Evolutionary conservation across 2,113 vertebrate genomes (phyloP).

Genomic region (Hypocryptadius cinnamomeus): DNA sequence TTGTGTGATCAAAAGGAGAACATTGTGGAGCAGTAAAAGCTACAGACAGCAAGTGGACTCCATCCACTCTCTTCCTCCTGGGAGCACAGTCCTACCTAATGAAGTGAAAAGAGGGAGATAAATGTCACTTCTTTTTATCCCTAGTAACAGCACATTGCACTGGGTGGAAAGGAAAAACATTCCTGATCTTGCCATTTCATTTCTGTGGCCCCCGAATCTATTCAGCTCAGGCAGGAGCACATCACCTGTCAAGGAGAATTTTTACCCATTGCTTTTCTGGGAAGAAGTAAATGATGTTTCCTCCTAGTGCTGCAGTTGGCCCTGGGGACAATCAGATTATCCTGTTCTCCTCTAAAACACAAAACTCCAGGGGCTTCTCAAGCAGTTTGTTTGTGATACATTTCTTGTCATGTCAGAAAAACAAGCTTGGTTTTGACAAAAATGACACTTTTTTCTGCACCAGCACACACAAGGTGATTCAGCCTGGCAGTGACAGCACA

Average conservation of each 20-base stretch:
- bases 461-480: neutral
- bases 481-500: accelerated
- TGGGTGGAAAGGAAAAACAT: neutral
- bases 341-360: neutral
- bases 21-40: neutral
- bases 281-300: neutral
- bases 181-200: neutral
- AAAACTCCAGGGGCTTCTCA: neutral
- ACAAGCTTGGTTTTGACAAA: neutral
- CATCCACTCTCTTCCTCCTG: neutral
- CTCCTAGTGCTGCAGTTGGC: neutral
- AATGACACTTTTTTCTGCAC: neutral
- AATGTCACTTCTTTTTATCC: neutral
- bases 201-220: neutral
- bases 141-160: neutral
- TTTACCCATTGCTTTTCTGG: neutral
- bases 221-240: neutral
- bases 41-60: neutral
- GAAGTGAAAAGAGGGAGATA: neutral
- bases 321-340: neutral
- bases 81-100: neutral
- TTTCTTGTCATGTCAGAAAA: neutral
- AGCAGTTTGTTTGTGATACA: neutral
- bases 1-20: neutral
- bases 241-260: neutral